Evolutionary conservation across 1,140 invertebrate genomes (phyloP).

Genomic region (Drosophila rhopaloa): DNA sequence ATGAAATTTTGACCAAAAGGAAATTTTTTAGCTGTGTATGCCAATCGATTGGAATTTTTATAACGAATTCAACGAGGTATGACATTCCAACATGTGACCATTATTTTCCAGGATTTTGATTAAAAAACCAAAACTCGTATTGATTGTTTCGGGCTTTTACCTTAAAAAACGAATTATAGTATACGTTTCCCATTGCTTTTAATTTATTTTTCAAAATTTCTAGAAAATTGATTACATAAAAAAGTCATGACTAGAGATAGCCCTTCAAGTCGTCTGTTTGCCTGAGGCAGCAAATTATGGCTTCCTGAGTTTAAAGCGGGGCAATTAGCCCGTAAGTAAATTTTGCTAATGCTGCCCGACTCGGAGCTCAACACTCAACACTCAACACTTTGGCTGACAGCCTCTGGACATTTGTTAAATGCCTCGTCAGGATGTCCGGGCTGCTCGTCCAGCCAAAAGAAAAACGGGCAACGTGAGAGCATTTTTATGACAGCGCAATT

Average conservation of each 20-base stretch:
- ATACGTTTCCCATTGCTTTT: too few species aligned
- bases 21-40: too few species aligned
- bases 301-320: conserved; percentile 39
- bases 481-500: conserved; percentile 83
- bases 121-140: too few species aligned
- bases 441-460: neutral
- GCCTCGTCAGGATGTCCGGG: conserved; percentile 44
- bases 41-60: too few species aligned
- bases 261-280: conserved; percentile 11
- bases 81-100: too few species aligned
- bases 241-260: conserved; percentile 2
- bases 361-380: conserved; percentile 42
- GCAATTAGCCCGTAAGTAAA: conserved; percentile 63
- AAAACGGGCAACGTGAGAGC: conserved; percentile 55
- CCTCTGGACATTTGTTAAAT: conserved; percentile 61
- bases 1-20: too few species aligned
- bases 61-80: too few species aligned
- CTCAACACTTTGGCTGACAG: conserved; percentile 61
- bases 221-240: neutral
- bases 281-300: conserved; percentile 18
- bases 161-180: too few species aligned
- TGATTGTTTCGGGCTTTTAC: too few species aligned
- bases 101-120: too few species aligned
- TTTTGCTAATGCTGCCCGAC: conserved; percentile 49
- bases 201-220: neutral